Base-by-base conservation (phyloP, 2,113 vertebrate species). In the Orycteropus afer region DNA sequence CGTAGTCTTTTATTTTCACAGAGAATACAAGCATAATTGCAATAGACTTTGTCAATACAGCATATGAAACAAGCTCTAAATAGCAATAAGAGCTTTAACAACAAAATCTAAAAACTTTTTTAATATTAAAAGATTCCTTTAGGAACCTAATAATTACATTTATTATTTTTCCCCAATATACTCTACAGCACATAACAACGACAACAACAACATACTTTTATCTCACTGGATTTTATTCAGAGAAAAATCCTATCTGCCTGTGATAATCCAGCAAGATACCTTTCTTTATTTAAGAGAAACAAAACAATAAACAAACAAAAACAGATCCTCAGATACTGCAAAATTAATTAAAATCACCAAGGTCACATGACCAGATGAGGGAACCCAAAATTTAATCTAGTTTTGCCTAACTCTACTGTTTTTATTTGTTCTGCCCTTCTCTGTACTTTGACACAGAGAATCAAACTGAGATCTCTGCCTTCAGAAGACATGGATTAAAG, bases 271-370 rank as follows among this genome's bases (percentile, higher is more conserved):
- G 20, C 22, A 59, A 93, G 59, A 5, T 51, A 63, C 51, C 7
- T 34, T 94, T 77, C 13, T 93, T 81, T 69, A 59, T 73, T 85
- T 85, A 77, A 23, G 90, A 88, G 92, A 86, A 25, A 67, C 34
- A 22, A 67, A 17, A 29, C 9, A 65, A 61, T 8, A 22, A 61
- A 29, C 5, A 20, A 29, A 61, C 8, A 65, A 37, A 69, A 69
- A n/a, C n/a, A n/a, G n/a, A n/a, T 18, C 67, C 25, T 37, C 12
- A 85, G 80, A 49, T 95, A 87, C 25, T 93, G 57, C 73, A 18
- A 79, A 85, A 80, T 63, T 40, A 67, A 25, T 71, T 29, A 29
- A 45, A 89, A 51, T 86, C 78, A 59, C 17, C 76, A 85, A 73
- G 20, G 18, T 82, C 37, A 42, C 40, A 74, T 1, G 51, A 20